Evolutionary conservation across 2,888 invertebrate species (phyloP), one percentile per base, ranked within the genome.

Genomic region (Operophtera brumata): DNA sequence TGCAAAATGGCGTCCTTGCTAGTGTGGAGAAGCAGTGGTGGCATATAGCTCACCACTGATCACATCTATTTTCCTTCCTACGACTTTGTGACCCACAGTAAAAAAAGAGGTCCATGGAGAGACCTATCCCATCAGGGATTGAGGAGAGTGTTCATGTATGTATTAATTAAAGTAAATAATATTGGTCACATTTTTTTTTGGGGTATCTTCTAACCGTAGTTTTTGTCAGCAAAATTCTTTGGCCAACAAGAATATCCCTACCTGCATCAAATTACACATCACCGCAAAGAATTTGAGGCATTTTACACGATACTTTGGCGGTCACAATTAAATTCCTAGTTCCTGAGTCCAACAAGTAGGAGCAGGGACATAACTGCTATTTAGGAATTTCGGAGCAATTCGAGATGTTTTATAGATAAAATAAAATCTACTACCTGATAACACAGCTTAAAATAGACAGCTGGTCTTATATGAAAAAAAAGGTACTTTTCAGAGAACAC

Each of bases 291-390:
- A 75, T 75, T 62, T 57, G 36, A 62, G 64, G 59, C 59, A 73
- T 76, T 67, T 59, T 54, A 66, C 65, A 63, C 68, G 53, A 66
- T 66, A 71, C 68, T 69, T 77, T 71, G 70, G 72, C 73, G 66
- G 64, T 71, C 66, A 67, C 72, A 76, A 78, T 82, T 83, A 80
- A 84, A 81, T 75, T 71, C 68, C 62, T 73, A 70, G 73, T 80
- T 83, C 80, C 77, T 75, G 65, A 70, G 73, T 72, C 69, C 62
- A 58, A 67, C 70, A 68, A 67, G 48, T 44, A 42, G 39, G 69
- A 60, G 64, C 57, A 64, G 71, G 57, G 65, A 74, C 70, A 75
- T 74, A 80, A 80, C 79, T 76, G 80, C 82, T 74, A 78, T 78
- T 77, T 70, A 73, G 72, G 79, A 78, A 82, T 82, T 80, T 80